Evolutionary conservation across 2,888 invertebrate genomes (phyloP).

Genomic region (Torymus tubicola): DNA sequence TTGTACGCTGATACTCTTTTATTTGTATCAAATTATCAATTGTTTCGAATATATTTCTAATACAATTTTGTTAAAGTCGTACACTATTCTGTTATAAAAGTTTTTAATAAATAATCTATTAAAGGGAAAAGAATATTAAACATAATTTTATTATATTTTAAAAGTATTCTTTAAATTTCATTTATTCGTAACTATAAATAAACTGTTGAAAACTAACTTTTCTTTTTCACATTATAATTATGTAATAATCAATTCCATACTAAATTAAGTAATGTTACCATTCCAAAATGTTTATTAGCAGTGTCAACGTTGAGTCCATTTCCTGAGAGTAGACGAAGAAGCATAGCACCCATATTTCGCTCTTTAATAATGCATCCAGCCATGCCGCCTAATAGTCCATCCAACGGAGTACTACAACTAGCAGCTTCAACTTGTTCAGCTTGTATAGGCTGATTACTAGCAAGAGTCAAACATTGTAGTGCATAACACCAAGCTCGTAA

Average conservation of each 20-base stretch:
- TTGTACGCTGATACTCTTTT: no score
- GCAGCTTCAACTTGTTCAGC: conserved; percentile 67
- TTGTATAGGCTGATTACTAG: conserved; percentile 81
- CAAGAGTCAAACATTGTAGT: conserved; percentile 85
- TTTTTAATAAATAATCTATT: no score
- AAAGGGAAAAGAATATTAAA: no score
- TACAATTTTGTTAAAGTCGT: no score
- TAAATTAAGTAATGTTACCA: conserved; percentile 65
- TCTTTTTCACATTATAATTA: neutral
- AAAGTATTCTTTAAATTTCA: no score
- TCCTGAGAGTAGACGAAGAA: conserved; percentile 83
- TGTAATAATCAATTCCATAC: neutral
- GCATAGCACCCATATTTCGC: conserved; percentile 82
- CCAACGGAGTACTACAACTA: conserved; percentile 68
- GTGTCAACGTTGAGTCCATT: conserved; percentile 78
- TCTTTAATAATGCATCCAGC: conserved; percentile 82
- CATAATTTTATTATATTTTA: no score
- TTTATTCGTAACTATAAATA: neutral
- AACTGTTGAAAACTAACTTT: neutral
- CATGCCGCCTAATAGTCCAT: conserved; percentile 78
- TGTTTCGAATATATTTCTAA: no score
- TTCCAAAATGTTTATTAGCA: conserved; percentile 78
- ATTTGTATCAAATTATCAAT: no score
- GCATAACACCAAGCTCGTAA: conserved; percentile 88
- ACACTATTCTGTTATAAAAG: no score